phyloP scores from a whole-genome alignment of 23 tunicate genomes.

The Halocynthia aurantium region DNA sequence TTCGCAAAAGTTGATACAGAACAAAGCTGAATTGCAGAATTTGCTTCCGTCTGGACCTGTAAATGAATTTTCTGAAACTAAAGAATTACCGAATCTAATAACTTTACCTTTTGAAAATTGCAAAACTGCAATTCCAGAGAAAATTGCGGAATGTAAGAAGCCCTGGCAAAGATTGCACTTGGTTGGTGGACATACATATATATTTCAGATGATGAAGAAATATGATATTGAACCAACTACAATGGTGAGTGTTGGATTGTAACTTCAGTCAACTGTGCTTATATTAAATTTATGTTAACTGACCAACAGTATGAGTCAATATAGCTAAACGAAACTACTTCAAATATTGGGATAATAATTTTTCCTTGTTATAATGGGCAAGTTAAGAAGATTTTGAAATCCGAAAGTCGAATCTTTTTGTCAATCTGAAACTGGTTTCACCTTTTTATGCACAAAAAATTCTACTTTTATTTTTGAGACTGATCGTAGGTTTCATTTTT shows the following conservation, averaged over 20 bases:
- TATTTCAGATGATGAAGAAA: conserved; percentile 37
- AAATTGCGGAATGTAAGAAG: conserved; percentile 31
- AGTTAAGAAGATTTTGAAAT: background rate
- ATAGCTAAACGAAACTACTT: too few relatives aligned
- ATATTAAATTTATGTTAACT: too few relatives aligned
- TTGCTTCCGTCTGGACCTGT: too few relatives aligned
- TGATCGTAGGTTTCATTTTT: background rate
- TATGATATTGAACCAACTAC: conserved; percentile 32
- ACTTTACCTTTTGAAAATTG: too few relatives aligned
- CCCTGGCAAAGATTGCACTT: conserved; percentile 44
- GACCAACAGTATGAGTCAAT: too few relatives aligned
- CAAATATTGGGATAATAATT: too few relatives aligned
- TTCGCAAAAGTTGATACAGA: too few relatives aligned
- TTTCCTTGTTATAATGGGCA: too few relatives aligned
- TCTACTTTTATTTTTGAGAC: background rate
- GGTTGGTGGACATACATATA: conserved; percentile 49
- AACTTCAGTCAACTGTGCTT: background rate
- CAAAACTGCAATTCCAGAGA: background rate
- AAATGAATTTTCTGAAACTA: too few relatives aligned
- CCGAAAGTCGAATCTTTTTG: background rate
- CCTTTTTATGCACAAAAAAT: background rate
- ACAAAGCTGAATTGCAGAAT: too few relatives aligned
- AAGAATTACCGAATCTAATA: too few relatives aligned
- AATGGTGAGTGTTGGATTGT: conserved; percentile 1
- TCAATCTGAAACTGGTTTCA: background rate